Conservation (phyloP, 2,797 vertebrate species). For the Buphagus erythrorhynchus region DNA sequence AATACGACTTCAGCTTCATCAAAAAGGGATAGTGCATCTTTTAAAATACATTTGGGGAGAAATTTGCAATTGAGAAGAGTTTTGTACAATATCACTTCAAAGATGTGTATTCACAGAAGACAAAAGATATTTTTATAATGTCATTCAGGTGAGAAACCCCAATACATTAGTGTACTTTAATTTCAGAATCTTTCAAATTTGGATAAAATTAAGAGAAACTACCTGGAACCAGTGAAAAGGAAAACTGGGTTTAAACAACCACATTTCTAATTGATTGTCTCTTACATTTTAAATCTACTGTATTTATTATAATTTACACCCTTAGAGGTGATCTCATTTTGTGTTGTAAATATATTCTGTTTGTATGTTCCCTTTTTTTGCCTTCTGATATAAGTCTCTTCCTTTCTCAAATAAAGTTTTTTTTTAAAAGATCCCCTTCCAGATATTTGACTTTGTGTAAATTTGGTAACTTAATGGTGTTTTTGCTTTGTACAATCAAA, state of each 20-base stretch:
- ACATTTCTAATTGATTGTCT: conserved; percentile 79
- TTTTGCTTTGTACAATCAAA: conserved; percentile 70
- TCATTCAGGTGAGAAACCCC: conserved; percentile 65
- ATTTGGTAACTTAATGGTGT: conserved; percentile 70
- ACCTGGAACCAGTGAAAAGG: conserved; percentile 79
- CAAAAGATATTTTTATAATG: conserved; percentile 78
- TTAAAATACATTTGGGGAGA: conserved; percentile 75
- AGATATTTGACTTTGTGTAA: conserved; percentile 84
- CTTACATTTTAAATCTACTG: conserved; percentile 87
- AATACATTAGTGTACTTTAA: conserved; percentile 55
- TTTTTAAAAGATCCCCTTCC: conserved; percentile 83
- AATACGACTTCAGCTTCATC: conserved; percentile 59
- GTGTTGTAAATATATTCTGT: conserved; percentile 92
- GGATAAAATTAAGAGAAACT: conserved; percentile 72
- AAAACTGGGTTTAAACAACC: conserved; percentile 77
- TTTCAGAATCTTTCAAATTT: conserved; percentile 65
- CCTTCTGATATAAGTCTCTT: conserved; percentile 92
- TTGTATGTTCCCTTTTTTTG: conserved; percentile 90
- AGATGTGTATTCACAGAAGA: conserved; percentile 64
- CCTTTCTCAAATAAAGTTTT: conserved; percentile 94
- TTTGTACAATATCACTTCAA: conserved; percentile 76
- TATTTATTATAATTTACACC: conserved; percentile 89
- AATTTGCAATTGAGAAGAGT: conserved; percentile 68
- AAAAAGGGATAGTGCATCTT: conserved; percentile 80
- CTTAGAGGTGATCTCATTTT: conserved; percentile 84